These are phyloP conservation scores for Pachyrhynchus sulphureomaculatus DNA, from an alignment of 1,140 invertebrate species.

Conservation along the genomic window DNA sequence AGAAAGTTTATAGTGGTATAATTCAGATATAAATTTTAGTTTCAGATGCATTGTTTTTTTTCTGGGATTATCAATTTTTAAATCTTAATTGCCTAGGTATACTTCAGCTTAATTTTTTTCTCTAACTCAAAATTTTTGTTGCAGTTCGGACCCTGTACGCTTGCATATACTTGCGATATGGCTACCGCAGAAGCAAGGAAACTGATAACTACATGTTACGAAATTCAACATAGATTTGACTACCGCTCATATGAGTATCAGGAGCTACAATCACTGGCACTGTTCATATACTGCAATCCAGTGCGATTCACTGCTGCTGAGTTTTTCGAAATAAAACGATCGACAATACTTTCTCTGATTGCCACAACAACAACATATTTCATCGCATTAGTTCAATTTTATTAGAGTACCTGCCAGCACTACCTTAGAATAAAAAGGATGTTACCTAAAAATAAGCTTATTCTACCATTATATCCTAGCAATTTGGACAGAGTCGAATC, in stretches of 20 bases:
- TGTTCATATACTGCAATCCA: background rate
- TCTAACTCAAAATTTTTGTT: too few species aligned
- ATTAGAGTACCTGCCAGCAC: too few species aligned
- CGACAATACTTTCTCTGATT: constrained; percentile 1
- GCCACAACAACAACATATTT: constrained; percentile 6
- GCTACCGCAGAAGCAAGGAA: background rate
- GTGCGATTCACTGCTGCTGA: constrained; percentile 8
- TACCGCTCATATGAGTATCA: background rate
- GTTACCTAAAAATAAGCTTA: too few species aligned
- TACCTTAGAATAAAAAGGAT: too few species aligned
- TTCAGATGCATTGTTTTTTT: too few species aligned
- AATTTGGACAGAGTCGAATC: too few species aligned
- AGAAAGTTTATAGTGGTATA: too few species aligned
- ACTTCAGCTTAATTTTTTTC: too few species aligned
- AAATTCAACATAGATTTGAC: background rate
- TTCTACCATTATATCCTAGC: too few species aligned
- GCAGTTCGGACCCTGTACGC: background rate
- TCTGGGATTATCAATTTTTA: too few species aligned
- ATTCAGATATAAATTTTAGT: too few species aligned
- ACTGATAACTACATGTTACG: background rate
- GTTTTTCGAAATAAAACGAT: constrained; percentile 14
- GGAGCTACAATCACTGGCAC: background rate
- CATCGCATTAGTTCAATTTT: constrained; percentile 8
- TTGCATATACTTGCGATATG: constrained; percentile 2
- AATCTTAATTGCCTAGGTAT: too few species aligned